phyloP scores from a whole-genome alignment of 2,888 invertebrate species.

The Villa cingulata region DNA sequence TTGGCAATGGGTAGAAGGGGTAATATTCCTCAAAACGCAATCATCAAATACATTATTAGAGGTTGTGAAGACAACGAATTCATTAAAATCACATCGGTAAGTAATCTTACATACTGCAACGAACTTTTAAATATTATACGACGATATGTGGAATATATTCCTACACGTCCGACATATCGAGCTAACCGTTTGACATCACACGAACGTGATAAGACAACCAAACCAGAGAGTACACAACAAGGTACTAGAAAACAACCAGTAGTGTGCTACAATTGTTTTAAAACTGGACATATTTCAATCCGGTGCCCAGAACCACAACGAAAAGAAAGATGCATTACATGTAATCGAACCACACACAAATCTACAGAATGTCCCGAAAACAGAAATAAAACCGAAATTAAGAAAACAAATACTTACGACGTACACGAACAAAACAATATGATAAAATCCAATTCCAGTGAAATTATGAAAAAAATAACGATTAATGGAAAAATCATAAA shows the following conservation, averaged over 20 bases:
- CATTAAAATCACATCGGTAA: too few species aligned
- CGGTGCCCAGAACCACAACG: background rate
- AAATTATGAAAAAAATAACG: background rate
- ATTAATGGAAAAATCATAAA: background rate
- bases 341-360: background rate
- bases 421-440: too few species aligned
- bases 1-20: background rate
- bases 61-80: background rate
- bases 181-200: too few species aligned
- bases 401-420: too few species aligned
- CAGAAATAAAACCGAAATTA: background rate
- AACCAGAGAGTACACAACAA: too few species aligned
- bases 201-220: too few species aligned
- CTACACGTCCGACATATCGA: too few species aligned
- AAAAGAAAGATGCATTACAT: background rate
- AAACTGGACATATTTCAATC: slow-evolving; percentile 2
- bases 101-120: too few species aligned
- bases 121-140: too few species aligned
- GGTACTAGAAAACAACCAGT: too few species aligned
- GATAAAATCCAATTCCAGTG: too few species aligned
- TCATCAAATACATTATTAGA: background rate
- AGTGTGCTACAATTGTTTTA: slow-evolving; percentile 1
- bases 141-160: background rate
- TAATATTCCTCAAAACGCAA: background rate
- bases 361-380: background rate